Base-by-base conservation (phyloP, 2,113 vertebrate species). In the Typhlomys cinereus region DNA sequence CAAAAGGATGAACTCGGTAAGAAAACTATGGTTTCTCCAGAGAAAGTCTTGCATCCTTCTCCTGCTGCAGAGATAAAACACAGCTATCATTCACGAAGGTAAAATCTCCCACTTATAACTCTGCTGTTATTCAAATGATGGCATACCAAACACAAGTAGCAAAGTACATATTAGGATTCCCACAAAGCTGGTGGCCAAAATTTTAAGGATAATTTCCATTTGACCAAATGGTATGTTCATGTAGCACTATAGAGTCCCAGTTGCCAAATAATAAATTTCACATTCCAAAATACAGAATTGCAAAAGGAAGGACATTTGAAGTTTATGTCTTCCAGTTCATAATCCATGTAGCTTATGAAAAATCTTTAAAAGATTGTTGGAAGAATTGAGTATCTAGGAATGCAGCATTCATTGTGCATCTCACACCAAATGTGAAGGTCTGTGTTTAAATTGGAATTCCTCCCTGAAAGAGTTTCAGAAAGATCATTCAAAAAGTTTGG, bases 21-120 rank as follows among this genome's bases (percentile, higher is more conserved):
- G 59, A 83, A 89, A 92, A 46, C 79, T 96, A 89, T 48, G 73
- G 50, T 96, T 96, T 96, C 66, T 62, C 73, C 88, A 62, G 36
- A 54, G 79, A 48, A 74, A 95, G 46, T 89, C 84, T 36, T 92
- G 79, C 90, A 93, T 95, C 48, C 57, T 90, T 82, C 54, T 87
- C 44, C 82, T 91, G 39, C 34, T 69, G 27, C 23, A 86, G 62
- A 85, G 74, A 92, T 4, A 93, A 21, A 75, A 41, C 29, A 89
- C 48, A 92, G 29, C 4, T 50, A 48, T 90, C 46, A 84, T 18
- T 82, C 29, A 82, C 34, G 44, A 64, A 89, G 50, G 34, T 36
- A 23, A 66, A 93, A 34, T 15, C 36, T 78, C 23, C 70, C 83
- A 29, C 54, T 74, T 83, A 44, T 52, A 88, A 57, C 39, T 48